Base-by-base conservation (phyloP, 2,888 invertebrate genomes). In the Diploptera punctata region DNA sequence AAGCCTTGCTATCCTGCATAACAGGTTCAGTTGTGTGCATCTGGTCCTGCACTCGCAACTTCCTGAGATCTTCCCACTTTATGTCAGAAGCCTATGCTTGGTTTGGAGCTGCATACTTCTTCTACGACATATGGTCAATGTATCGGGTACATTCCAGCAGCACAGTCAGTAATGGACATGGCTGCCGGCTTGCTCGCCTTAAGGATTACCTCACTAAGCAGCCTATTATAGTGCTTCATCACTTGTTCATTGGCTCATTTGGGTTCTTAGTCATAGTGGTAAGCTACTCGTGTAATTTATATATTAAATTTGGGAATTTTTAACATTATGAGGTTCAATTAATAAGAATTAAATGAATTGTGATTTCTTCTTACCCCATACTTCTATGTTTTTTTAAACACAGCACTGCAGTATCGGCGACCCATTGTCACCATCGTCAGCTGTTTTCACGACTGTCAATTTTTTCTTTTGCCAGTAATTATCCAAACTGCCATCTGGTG, bases 81-180 rank as follows among this genome's bases (percentile, higher is more conserved):
- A 87, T 91, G 79, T 91, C 91, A 68, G 90, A 92, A 79, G 91
- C 90, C 1, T 92, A 92, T 81, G 91, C 91, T 0, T 92, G 92
- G 91, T 92, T 92, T 80, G 92, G 92, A 1, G 90, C 92, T 38
- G 90, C 92, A 0, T 92, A 92, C 82, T 92, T 92, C 82, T 89
- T 92, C 84, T 92, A 92, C 79, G 92, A 92, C 82, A 91, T 92
- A 76, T 91, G 92, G 90, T 91, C 91, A 21, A 92, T 92, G 92
- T 92, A 92, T 78, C 87, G 88, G 83, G 92, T 92, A 73, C 89
- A 90, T 79, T 78, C 76, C 61, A 69, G 71, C 44, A 70, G 67
- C 54, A 52, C 54, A 38, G 73, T 72, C 18, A 65, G 72, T 44
- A 21, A 68, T 47, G 70, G 76, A 68, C 2, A 21, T 26, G 61